phyloP scores from a whole-genome alignment of 2,113 vertebrate genomes.

The Saimiri boliviensis region DNA sequence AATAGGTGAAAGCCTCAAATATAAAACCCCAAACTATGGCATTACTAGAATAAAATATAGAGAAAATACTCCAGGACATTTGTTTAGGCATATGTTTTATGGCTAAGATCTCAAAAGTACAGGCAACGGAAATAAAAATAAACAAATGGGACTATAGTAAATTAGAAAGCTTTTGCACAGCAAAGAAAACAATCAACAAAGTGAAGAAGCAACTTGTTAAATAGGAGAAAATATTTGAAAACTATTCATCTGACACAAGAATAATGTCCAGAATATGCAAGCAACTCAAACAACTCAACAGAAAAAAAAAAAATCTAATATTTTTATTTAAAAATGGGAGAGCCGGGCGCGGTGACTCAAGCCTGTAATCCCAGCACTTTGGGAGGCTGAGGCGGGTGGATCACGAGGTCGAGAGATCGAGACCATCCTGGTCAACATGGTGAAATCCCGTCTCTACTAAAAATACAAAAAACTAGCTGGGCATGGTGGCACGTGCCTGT shows the following conservation, averaged over 20 bases:
- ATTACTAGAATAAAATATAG: background rate
- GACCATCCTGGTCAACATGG: too few species aligned
- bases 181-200: background rate
- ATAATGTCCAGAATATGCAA: background rate
- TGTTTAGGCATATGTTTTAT: background rate
- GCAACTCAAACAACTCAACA: background rate
- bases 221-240: background rate
- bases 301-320: background rate
- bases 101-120: background rate
- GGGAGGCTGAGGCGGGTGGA: too few species aligned
- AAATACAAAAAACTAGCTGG: too few species aligned
- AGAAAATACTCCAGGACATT: background rate
- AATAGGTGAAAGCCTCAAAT: background rate
- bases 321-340: background rate
- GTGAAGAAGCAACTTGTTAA: background rate
- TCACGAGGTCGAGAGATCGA: too few species aligned
- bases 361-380: too few species aligned
- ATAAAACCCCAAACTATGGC: background rate
- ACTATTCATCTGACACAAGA: background rate
- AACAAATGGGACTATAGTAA: background rate
- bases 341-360: background rate
- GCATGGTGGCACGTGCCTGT: too few species aligned
- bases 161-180: background rate
- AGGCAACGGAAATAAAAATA: background rate
- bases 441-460: too few species aligned